These are phyloP conservation scores for Girardia tigrina DNA, from an alignment of 2,888 invertebrate species.

Conservation along the genomic window DNA sequence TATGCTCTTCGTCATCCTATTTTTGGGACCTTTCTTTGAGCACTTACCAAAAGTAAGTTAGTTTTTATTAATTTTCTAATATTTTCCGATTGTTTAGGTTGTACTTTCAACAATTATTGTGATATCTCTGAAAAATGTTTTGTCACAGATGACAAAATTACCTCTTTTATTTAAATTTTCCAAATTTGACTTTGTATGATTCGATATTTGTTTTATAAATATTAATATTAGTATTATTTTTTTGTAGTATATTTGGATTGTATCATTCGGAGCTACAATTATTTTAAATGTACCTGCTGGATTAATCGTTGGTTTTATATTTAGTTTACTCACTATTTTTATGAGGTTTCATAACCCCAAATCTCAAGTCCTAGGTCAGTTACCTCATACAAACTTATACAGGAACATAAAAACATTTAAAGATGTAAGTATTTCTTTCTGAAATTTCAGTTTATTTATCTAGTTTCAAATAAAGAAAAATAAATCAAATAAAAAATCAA, in stretches of 20 bases:
- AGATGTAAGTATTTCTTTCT: not conserved
- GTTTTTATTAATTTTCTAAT: not conserved
- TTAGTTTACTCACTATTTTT: conserved; percentile 26
- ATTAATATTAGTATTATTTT: not conserved
- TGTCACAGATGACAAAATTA: conserved; percentile 26
- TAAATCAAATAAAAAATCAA: too few relatives aligned
- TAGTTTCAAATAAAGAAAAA: too few relatives aligned
- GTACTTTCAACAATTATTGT: conserved; percentile 29
- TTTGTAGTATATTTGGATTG: conserved; percentile 27
- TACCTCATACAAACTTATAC: conserved; percentile 31
- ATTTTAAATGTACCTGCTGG: conserved; percentile 33
- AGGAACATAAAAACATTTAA: not conserved
- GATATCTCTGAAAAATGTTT: conserved; percentile 27
- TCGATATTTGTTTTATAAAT: not conserved
- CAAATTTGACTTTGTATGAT: conserved; percentile 29
- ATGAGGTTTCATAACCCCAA: not conserved
- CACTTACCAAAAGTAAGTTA: conserved; percentile 62
- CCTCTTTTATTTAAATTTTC: conserved; percentile 1
- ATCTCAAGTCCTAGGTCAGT: conserved; percentile 25
- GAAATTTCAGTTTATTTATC: too few relatives aligned
- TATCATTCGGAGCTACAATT: conserved; percentile 18
- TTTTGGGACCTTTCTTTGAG: conserved; percentile 75
- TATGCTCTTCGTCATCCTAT: conserved; percentile 65
- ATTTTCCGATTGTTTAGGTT: not conserved
- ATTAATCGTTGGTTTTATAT: conserved; percentile 28